Evolutionary conservation across 2,797 vertebrate genomes (phyloP), one percentile per base, ranked within the genome.

Genomic region (Echiichthys vipera): DNA sequence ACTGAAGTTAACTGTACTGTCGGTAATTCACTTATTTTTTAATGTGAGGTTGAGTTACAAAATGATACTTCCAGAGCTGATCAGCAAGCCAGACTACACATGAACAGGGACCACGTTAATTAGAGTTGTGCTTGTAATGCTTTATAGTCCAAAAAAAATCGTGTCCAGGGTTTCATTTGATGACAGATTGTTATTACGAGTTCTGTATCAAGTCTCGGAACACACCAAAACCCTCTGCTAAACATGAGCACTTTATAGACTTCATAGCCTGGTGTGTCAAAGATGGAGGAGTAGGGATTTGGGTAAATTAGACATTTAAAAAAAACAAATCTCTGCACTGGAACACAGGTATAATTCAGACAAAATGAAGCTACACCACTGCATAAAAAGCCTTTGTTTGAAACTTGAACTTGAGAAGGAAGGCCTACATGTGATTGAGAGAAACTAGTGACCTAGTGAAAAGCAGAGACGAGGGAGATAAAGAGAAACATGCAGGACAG

Each of bases 21-120:
- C 66, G 57, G 37, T 14, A 18, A 63, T 24, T 63, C 46, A 12
- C 34, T 30, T 36, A 11, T n/a, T 36, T 29, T 32, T 50, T 43
- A 40, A 65, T 0, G 1, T 15, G 24, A 71, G 18, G 40, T 49
- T 24, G 14, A 72, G 57, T 56, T 13, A 30, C 24, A 50, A 34
- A 24, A 20, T 24, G 1, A 32, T 40, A n/a, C 81, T 83, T 65
- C 37, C 71, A 69, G 58, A 55, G 43, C 25, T 73, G 49, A 46
- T 72, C 40, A 71, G 24, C 42, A 54, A 63, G 71, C 51, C 70
- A 73, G 80, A 50, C 67, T 72, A 93, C 93, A 94, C 91, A 88
- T 86, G 93, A 92, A 69, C 90, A 86, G 94, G 93, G 90, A 95
- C 94, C 94, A 95, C 43, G 90, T 29, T 2, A 34, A 46, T 62